Evolutionary conservation across 2,797 vertebrate species (phyloP).

Genomic region (Pteropus rufus): DNA sequence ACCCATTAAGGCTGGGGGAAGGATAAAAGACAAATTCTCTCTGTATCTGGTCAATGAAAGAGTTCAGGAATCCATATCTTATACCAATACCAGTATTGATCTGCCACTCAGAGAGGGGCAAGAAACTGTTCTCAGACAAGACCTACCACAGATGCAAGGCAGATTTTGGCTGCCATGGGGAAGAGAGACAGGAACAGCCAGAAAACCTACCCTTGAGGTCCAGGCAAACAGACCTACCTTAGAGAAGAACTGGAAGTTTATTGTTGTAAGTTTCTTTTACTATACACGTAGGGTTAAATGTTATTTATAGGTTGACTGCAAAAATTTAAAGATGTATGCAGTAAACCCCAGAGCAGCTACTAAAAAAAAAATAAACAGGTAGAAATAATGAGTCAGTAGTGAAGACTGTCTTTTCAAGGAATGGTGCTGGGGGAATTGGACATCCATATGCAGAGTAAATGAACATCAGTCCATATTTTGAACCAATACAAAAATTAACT

Average conservation of each 20-base stretch:
- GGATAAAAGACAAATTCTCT: not conserved
- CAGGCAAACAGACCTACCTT: not conserved
- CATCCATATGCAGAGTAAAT: not conserved
- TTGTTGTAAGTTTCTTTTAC: not conserved
- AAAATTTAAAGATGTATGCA: not conserved
- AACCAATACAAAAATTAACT: not conserved
- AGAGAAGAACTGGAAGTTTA: not conserved
- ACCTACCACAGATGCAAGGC: not conserved
- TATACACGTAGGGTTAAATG: not conserved
- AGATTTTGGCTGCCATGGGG: not conserved
- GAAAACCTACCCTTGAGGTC: not conserved
- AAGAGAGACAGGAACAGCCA: not conserved
- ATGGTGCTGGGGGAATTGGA: not conserved
- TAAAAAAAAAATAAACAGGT: conserved; percentile 39
- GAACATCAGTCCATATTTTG: not conserved
- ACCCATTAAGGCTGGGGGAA: not conserved
- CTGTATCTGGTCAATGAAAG: not conserved
- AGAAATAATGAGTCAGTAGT: not conserved
- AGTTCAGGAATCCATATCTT: not conserved
- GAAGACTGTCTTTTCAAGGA: conserved; percentile 20
- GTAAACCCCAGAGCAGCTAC: not conserved
- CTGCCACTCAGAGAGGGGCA: not conserved
- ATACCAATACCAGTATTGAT: not conserved
- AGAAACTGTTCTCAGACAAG: not conserved
- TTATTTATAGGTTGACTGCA: not conserved